Percentiles rank a stretch among this genome's conserved stretches.
phyloP scores from a whole-genome alignment of 2,888 invertebrate species.

The Lobophora halterata region DNA sequence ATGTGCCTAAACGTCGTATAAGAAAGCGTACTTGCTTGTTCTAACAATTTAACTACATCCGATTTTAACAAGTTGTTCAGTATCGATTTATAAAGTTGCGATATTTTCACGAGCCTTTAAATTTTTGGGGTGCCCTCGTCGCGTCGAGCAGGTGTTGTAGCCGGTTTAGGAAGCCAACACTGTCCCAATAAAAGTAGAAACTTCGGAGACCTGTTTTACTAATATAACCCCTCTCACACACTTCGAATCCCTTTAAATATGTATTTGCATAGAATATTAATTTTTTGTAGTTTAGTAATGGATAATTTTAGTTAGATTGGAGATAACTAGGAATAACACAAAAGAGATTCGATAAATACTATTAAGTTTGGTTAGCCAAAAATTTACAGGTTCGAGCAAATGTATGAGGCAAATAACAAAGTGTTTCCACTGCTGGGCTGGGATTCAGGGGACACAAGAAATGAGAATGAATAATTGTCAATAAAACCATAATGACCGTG shows the following conservation, averaged over 20 bases:
- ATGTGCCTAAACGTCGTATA: too few species aligned
- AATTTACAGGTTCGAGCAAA: too few species aligned
- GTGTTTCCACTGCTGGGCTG: too few species aligned
- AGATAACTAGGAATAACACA: too few species aligned
- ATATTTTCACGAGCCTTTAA: constrained; percentile 39
- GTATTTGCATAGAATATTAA: constrained; percentile 24
- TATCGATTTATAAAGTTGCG: constrained; percentile 25
- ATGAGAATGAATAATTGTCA: too few species aligned
- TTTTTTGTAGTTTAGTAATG: too few species aligned
- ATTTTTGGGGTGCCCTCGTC: constrained; percentile 46
- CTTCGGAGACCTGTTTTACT: constrained; percentile 54
- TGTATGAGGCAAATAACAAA: too few species aligned
- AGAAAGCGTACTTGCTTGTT: not conserved
- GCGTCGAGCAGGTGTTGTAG: constrained; percentile 62
- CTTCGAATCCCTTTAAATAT: constrained; percentile 31
- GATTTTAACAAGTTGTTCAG: constrained; percentile 1
- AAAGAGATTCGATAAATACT: too few species aligned
- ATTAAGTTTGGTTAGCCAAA: too few species aligned
- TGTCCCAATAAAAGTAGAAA: constrained; percentile 49
- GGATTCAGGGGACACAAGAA: too few species aligned
- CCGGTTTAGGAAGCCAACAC: constrained; percentile 49
- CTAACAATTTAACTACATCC: not conserved
- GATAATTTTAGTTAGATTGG: too few species aligned
- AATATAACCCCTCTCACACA: constrained; percentile 38
- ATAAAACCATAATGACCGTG: too few species aligned